Evolutionary conservation across 2,797 vertebrate species (phyloP), one percentile per base, ranked within the genome.

Genomic region (Steatocranus sp.): DNA sequence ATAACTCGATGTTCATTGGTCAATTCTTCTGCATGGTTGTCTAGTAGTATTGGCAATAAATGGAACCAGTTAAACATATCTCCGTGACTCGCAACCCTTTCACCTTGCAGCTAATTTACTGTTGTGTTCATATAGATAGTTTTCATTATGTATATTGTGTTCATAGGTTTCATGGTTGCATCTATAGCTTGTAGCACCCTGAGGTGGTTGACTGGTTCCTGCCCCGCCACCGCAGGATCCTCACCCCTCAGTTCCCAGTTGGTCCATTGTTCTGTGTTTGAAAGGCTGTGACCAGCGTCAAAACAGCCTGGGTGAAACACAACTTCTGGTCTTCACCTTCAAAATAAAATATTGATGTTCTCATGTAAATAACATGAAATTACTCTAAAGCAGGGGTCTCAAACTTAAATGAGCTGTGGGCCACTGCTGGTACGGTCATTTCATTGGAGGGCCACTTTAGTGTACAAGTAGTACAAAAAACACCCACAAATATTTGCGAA

Each of bases 211-310:
- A 82, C 84, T 85, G 84, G 66, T 87, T 49, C 46, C 48, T 83
- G 68, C 66, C 75, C 73, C 79, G 4, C 36, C 82, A 68, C 86
- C 25, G n/a, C 83, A 70, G 83, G 84, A 74, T 89, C 83, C 85
- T 91, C 89, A 83, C 81, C 92, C 79, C n/a, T 46, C 75, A 82
- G 77, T 54, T 81, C 79, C 83, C 34, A 43, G 76, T 53, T 74
- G 79, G 87, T 82, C 90, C 92, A 95, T 96, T 96, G 95, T 96
- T 95, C 91, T 70, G 75, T 81, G 78, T 73, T 63, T 78, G 90
- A 91, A 80, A 79, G 79, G 43, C 51, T 74, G 18, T 68, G 75
- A 76, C 34, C 38, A 17, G n/a, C 14, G 85, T 89, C 78, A 90
- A 91, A 5, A 1, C 2, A 8, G 7, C 20, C 1, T 2, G 14